A percentile compares a stretch with the other conserved stretches of the same genome.
phyloP scores from a whole-genome alignment of 2,113 vertebrate genomes.

The Syngnathus floridae region DNA sequence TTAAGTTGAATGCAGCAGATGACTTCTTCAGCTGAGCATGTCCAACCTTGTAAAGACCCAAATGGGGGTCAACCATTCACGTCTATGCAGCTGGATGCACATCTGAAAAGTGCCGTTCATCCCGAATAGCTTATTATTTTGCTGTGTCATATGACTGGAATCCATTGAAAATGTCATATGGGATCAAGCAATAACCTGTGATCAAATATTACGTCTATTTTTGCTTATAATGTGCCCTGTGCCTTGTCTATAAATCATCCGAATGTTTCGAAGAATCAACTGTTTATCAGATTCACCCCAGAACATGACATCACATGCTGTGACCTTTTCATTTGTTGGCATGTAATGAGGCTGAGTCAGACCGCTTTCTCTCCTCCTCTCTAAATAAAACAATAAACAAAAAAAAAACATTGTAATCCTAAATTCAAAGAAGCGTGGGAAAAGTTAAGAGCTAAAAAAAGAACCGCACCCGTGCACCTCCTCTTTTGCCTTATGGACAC shows the following conservation, averaged over 20 bases:
- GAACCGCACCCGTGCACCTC: conserved; percentile 19
- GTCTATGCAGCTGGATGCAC: conserved; percentile 11
- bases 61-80: neutral
- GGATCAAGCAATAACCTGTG: neutral
- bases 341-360: neutral
- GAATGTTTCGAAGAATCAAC: neutral
- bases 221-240: neutral
- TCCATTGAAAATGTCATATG: neutral
- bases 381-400: neutral
- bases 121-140: neutral
- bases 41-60: conserved; percentile 15
- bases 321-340: neutral
- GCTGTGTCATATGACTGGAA: neutral
- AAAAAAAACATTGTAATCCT: neutral
- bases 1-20: conserved; percentile 28
- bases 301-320: neutral
- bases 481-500: conserved; percentile 8
- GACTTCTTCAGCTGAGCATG: conserved; percentile 36
- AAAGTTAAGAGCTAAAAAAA: neutral
- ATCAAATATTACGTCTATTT: neutral
- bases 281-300: neutral
- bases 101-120: neutral
- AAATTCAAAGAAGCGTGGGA: neutral
- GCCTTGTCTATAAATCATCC: too few relatives aligned
- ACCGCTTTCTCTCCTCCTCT: too few relatives aligned